Percentiles rank a stretch among this genome's conserved stretches.
Conservation (phyloP, 2,113 vertebrate genomes). For the Mobula birostris region DNA sequence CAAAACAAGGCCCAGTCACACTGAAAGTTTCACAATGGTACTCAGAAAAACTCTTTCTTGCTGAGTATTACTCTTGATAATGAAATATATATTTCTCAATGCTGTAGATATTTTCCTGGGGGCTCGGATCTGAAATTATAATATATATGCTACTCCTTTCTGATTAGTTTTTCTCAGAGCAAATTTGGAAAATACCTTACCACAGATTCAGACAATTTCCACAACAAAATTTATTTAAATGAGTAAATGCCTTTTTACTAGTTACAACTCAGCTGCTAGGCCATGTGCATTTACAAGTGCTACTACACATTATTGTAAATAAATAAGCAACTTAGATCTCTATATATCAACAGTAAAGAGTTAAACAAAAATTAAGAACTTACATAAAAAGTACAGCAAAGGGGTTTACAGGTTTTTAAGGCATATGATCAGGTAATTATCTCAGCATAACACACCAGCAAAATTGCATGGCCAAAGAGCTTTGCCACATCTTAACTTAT, state of each 20-base stretch:
- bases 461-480: background rate
- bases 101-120: background rate
- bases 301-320: conserved; percentile 30
- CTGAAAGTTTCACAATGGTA: background rate
- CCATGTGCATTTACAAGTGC: conserved; percentile 36
- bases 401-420: conserved; percentile 34
- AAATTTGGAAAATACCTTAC: background rate
- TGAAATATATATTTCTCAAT: background rate
- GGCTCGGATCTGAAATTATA: background rate
- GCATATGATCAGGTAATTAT: background rate
- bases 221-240: conserved; percentile 26
- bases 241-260: conserved; percentile 33
- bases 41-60: background rate
- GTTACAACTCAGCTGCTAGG: conserved; percentile 29
- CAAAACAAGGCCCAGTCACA: background rate
- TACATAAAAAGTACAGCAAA: conserved; percentile 36
- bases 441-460: conserved; percentile 7
- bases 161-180: background rate
- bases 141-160: background rate
- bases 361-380: conserved; percentile 35
- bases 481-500: conserved; percentile 11
- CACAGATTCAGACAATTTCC: conserved; percentile 25
- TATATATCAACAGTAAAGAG: conserved; percentile 33
- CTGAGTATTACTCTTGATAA: background rate
- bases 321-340: conserved; percentile 36